Conservation (phyloP, 2,797 vertebrate species). For the Salmo trutta region DNA sequence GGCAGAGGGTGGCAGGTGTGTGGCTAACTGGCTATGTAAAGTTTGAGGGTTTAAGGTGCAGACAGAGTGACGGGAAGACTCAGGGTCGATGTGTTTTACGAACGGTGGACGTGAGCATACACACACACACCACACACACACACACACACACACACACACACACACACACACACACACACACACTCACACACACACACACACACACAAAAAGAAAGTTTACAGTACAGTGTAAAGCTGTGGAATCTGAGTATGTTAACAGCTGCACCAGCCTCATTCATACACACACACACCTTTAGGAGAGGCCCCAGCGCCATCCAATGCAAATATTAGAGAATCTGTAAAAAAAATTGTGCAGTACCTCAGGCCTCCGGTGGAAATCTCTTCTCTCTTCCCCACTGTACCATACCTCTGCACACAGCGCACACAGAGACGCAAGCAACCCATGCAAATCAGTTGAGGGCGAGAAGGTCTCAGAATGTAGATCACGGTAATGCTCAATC, state of each 20-base stretch:
- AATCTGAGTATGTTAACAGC: constrained; percentile 2
- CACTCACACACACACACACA: too few relatives aligned
- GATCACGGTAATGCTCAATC: not conserved
- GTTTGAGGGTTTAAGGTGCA: constrained; percentile 54
- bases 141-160: constrained; percentile 9
- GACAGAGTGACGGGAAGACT: constrained; percentile 53
- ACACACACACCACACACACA: constrained; percentile 1
- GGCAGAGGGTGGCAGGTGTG: constrained; percentile 40
- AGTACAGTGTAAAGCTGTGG: constrained; percentile 7
- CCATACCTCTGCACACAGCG: constrained; percentile 1
- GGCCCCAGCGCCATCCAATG: constrained; percentile 12
- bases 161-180: not conserved
- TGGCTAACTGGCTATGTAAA: constrained; percentile 31
- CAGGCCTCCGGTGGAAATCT: constrained; percentile 2
- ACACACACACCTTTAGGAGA: constrained; percentile 11
- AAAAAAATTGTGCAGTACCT: not conserved
- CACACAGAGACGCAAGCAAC: not conserved
- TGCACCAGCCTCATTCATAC: not conserved
- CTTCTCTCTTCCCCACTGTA: not conserved
- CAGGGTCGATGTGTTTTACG: constrained; percentile 2
- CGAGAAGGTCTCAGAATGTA: not conserved
- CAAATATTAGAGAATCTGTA: constrained; percentile 16
- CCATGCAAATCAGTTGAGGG: not conserved
- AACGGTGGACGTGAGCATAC: not conserved
- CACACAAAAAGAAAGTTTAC: too few relatives aligned